Evolutionary conservation across 2,888 invertebrate species (phyloP).

Genomic region (Drosophila greeni): DNA sequence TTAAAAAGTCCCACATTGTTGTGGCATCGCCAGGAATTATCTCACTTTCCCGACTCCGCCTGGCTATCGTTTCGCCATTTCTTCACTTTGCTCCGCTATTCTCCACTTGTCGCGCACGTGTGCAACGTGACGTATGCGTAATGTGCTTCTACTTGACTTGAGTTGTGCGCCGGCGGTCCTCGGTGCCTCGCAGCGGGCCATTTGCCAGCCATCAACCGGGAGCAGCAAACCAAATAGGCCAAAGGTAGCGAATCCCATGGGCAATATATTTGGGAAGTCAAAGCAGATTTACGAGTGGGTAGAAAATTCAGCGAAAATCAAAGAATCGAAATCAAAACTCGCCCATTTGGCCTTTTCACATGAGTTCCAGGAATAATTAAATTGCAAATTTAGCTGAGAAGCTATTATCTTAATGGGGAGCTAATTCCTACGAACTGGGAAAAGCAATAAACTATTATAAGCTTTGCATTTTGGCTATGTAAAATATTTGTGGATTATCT

Average conservation of each 20-base stretch:
- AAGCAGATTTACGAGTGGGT: conserved; percentile 9
- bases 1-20: conserved; percentile 72
- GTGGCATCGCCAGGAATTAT: conserved; percentile 38
- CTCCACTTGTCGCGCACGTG: conserved; percentile 44
- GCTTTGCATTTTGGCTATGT: too few relatives aligned
- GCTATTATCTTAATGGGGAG: neutral
- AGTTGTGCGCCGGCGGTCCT: conserved; percentile 24
- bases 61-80: conserved; percentile 1
- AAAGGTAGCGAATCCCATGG: conserved; percentile 5
- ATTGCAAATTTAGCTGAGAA: neutral
- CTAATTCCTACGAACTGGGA: neutral
- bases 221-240: conserved; percentile 12
- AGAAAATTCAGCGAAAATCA: neutral
- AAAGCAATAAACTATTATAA: neutral
- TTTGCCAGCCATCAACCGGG: conserved; percentile 29
- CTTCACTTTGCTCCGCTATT: conserved; percentile 12
- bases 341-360: neutral
- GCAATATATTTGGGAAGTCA: conserved; percentile 19
- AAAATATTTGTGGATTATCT: too few relatives aligned
- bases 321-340: neutral
- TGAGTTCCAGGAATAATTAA: conserved; percentile 1
- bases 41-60: conserved; percentile 21
- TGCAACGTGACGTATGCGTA: conserved; percentile 65
- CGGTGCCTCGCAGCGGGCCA: conserved; percentile 35
- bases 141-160: conserved; percentile 62